These are phyloP conservation scores for Petrophora chlorosata DNA, from an alignment of 2,888 invertebrate species.

Conservation along the genomic window DNA sequence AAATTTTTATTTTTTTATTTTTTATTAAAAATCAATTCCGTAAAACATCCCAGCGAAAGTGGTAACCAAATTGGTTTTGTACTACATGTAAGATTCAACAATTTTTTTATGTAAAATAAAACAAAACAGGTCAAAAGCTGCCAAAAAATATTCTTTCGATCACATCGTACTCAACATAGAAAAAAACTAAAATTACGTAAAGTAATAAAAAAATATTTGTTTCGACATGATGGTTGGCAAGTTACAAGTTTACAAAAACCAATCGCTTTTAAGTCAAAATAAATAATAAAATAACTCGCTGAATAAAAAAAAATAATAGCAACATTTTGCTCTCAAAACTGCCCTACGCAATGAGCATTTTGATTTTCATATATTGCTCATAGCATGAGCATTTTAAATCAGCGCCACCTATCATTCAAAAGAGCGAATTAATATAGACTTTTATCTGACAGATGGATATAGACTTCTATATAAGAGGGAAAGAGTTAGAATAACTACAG, in stretches of 20 bases:
- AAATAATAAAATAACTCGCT: conserved; percentile 35
- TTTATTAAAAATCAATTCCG: conserved; percentile 22
- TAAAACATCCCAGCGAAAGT: not conserved
- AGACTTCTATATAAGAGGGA: conserved; percentile 32
- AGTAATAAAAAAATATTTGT: conserved; percentile 39
- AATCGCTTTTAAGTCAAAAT: conserved; percentile 31
- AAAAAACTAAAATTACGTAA: conserved; percentile 45
- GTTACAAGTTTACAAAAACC: conserved; percentile 45
- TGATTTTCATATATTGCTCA: conserved; percentile 7
- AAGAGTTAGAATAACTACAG: conserved; percentile 31
- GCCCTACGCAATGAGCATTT: conserved; percentile 3
- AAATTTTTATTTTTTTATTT: too few species aligned
- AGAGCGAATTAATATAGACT: conserved; percentile 28
- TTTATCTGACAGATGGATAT: conserved; percentile 36
- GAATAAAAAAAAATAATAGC: conserved; percentile 26
- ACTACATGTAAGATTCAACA: not conserved
- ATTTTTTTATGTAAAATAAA: not conserved
- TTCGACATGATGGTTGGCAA: conserved; percentile 63
- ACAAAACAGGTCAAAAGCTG: conserved; percentile 26
- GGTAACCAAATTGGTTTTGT: not conserved
- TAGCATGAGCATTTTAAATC: conserved; percentile 17
- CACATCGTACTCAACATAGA: conserved; percentile 36
- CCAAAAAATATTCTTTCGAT: conserved; percentile 24
- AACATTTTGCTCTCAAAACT: conserved; percentile 1
- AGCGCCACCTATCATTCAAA: conserved; percentile 35